Percentiles rank a stretch among this genome's conserved stretches.
These are phyloP conservation scores for Elymnias hypermnestra DNA, from an alignment of 1,140 invertebrate genomes.

Conservation along the genomic window DNA sequence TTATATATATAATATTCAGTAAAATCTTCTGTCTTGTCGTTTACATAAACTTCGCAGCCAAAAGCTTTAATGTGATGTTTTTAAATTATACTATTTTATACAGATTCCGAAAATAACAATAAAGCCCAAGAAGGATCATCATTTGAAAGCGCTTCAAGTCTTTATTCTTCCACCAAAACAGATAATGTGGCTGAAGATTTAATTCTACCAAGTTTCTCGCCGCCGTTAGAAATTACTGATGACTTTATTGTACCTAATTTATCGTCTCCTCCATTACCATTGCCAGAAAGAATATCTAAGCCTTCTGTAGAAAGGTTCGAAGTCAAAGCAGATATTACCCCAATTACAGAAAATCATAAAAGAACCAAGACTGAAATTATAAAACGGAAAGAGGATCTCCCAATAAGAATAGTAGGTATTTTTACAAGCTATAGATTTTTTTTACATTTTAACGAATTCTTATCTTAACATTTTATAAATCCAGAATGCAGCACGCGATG, in stretches of 20 bases:
- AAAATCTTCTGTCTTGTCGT: too few species aligned
- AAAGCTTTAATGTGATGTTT: too few species aligned
- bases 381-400: slow-evolving; percentile 48
- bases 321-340: slow-evolving; percentile 61
- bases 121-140: slow-evolving; percentile 83
- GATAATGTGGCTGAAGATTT: slow-evolving; percentile 79
- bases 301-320: slow-evolving; percentile 55
- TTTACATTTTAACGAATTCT: background rate
- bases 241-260: slow-evolving; percentile 71
- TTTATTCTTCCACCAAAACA: slow-evolving; percentile 84
- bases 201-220: slow-evolving; percentile 75
- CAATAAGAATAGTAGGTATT: slow-evolving; percentile 42
- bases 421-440: background rate
- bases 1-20: too few species aligned
- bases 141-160: slow-evolving; percentile 87
- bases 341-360: slow-evolving; percentile 43
- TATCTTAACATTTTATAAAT: slow-evolving; percentile 1
- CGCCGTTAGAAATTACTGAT: slow-evolving; percentile 68
- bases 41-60: too few species aligned
- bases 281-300: slow-evolving; percentile 60
- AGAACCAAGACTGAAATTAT: slow-evolving; percentile 66
- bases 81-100: too few species aligned
- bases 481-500: slow-evolving; percentile 37
- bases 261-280: slow-evolving; percentile 63
- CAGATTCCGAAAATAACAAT: slow-evolving; percentile 70